These are phyloP conservation scores for Cydia pomonella DNA, from an alignment of 1,140 invertebrate species.

Conservation along the genomic window DNA sequence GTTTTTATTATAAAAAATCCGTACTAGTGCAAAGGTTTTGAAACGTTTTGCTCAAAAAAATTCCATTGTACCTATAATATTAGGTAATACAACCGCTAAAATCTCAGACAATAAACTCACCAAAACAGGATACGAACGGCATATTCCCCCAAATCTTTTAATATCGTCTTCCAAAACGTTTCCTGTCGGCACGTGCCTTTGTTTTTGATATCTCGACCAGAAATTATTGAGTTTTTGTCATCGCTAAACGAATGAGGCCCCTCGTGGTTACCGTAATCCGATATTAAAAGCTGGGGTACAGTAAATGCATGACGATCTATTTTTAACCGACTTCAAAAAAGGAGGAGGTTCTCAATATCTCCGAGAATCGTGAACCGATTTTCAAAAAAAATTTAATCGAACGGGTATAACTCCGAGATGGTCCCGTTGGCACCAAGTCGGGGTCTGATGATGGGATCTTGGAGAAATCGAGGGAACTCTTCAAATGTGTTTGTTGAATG, in stretches of 20 bases:
- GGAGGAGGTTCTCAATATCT: too few relatives aligned
- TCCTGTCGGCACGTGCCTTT: conserved; percentile 28
- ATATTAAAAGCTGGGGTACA: conserved; percentile 9
- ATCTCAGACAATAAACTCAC: background rate
- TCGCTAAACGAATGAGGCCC: conserved; percentile 9
- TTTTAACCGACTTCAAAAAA: background rate
- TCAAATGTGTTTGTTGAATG: too few relatives aligned
- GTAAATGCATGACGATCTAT: background rate
- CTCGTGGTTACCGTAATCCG: background rate
- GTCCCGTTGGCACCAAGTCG: too few relatives aligned
- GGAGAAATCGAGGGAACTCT: too few relatives aligned
- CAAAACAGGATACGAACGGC: background rate
- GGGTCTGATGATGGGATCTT: too few relatives aligned
- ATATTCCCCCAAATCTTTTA: conserved; percentile 6
- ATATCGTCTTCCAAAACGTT: conserved; percentile 28
- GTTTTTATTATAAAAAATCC: too few relatives aligned
- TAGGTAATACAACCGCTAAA: background rate
- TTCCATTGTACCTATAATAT: background rate
- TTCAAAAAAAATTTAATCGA: too few relatives aligned
- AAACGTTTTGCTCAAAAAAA: too few relatives aligned
- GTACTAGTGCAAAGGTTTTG: too few relatives aligned
- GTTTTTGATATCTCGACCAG: conserved; percentile 39
- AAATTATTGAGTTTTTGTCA: conserved; percentile 39
- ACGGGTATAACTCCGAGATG: too few relatives aligned
- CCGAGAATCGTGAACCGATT: too few relatives aligned